Base-by-base conservation (phyloP, 2,888 invertebrate species). In the Synanthedon vespiformis region DNA sequence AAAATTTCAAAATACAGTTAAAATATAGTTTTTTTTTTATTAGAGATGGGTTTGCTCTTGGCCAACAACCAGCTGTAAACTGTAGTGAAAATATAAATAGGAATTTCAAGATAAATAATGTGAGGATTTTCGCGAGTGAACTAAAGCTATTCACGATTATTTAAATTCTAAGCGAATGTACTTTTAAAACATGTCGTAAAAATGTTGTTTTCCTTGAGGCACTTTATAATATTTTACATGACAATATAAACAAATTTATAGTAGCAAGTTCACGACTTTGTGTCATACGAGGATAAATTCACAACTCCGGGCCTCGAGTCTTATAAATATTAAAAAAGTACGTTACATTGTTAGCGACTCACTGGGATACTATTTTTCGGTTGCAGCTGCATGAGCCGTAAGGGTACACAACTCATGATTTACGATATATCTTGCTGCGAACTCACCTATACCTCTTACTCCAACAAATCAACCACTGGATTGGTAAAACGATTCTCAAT, bases 381-480 rank as follows among this genome's bases (percentile, higher is more conserved):
- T 67, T 72, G 70, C 76, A 75, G 76, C 79, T 74, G 74, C 68
- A 68, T 60, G 68, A 67, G 71, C 74, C 72, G 70, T 77, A 72
- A 72, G 66, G 55, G 69, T 74, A 75, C 67, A 61, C n/a, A 22
- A 68, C 56, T 57, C 58, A 65, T 82, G 84, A 85, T 86, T 84
- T 84, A 87, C 73, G 74, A 68, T 70, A 61, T 69, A 73, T 77
- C 83, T 79, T 61, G 78, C 80, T 75, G 81, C 70, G 83, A 67
- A 70, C 68, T 71, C 67, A 70, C 74, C 71, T 73, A 74, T 72
- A 18, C 22, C 48, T 34, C 74, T 65, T 67, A 73, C 70, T 71
- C 62, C 62, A 72, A 83, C 80, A 80, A 80, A 84, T 80, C 80
- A 82, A 71, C 70, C 66, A 63, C 62, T 65, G 70, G 64, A 74